phyloP scores from a whole-genome alignment of 2,888 invertebrate species.

The Drymonia ruficornis region DNA sequence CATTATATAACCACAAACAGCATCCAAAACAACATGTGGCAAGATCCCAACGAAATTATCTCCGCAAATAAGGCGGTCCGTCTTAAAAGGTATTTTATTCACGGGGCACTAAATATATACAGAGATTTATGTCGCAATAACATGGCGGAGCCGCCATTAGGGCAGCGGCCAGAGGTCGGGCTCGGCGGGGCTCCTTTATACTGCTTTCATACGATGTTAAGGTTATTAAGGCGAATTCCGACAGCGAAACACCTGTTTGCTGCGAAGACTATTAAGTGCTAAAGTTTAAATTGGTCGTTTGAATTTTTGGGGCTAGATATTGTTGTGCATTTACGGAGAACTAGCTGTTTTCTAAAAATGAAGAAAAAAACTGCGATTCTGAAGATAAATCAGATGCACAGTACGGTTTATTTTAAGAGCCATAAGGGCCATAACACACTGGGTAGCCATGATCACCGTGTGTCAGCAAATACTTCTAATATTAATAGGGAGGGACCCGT shows the following conservation, averaged over 20 bases:
- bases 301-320: neutral
- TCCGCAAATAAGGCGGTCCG: slow-evolving; percentile 19
- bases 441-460: too few species aligned
- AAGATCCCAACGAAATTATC: slow-evolving; percentile 35
- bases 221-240: slow-evolving; percentile 47
- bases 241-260: slow-evolving; percentile 37
- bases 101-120: slow-evolving; percentile 43
- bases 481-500: too few species aligned
- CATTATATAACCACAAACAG: neutral
- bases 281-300: slow-evolving; percentile 16
- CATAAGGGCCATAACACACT: too few species aligned
- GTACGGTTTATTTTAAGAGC: too few species aligned
- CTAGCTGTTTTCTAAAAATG: neutral
- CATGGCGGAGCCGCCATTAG: slow-evolving; percentile 49
- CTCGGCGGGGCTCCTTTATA: slow-evolving; percentile 44
- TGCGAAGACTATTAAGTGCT: slow-evolving; percentile 27
- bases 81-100: slow-evolving; percentile 44
- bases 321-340: neutral
- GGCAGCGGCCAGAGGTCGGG: slow-evolving; percentile 42
- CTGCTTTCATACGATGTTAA: slow-evolving; percentile 43
- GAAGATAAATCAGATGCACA: too few species aligned
- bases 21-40: neutral
- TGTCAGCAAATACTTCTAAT: too few species aligned
- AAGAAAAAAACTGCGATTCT: too few species aligned
- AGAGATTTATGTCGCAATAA: slow-evolving; percentile 63